Conservation (phyloP, 2,797 vertebrate species). For the Vultur gryphus region DNA sequence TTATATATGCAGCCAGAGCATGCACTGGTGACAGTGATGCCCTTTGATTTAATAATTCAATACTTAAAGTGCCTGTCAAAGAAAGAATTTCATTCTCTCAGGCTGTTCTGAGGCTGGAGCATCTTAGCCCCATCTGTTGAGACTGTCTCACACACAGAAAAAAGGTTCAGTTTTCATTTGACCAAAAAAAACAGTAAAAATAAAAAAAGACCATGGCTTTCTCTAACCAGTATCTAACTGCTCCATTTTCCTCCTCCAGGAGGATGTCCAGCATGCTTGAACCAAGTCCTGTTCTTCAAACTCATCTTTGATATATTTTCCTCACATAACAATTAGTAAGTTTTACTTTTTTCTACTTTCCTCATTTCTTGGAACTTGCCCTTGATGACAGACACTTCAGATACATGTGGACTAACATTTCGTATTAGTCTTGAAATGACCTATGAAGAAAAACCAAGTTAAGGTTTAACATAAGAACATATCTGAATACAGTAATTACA, state of each 20-base stretch:
- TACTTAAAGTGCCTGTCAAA: background rate
- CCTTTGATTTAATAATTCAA: background rate
- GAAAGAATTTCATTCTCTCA: background rate
- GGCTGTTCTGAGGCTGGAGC: background rate
- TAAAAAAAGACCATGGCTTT: background rate
- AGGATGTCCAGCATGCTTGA: rapidly evolving
- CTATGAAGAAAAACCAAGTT: background rate
- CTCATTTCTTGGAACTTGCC: background rate
- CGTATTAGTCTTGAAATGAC: background rate
- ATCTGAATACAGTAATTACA: background rate
- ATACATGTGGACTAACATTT: background rate
- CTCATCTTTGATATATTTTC: background rate
- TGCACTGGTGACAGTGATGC: background rate
- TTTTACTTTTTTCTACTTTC: background rate
- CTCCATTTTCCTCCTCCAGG: background rate
- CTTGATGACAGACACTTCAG: background rate
- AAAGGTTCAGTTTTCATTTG: background rate
- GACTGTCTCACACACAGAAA: background rate
- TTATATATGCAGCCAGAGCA: background rate
- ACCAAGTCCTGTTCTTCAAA: background rate
- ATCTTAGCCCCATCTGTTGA: background rate
- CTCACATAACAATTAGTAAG: background rate
- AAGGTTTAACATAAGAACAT: background rate
- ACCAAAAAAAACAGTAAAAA: background rate
- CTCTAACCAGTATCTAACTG: background rate